phyloP scores from a whole-genome alignment of 1,140 invertebrate genomes.

The Ruditapes philippinarum region DNA sequence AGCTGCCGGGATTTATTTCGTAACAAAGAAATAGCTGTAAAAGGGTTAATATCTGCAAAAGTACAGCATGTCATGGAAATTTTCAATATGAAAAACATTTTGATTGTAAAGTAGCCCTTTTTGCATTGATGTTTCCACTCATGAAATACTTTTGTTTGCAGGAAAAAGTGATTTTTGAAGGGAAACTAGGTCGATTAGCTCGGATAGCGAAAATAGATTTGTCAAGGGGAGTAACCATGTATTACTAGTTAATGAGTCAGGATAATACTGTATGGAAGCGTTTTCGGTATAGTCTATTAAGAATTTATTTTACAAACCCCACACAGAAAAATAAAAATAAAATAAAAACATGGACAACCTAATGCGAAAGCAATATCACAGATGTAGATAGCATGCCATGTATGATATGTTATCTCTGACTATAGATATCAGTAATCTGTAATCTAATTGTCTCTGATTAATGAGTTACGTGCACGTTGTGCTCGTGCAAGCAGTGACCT shows the following conservation, averaged over 20 bases:
- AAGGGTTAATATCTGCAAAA: slow-evolving; percentile 52
- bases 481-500: too few relatives aligned
- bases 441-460: too few relatives aligned
- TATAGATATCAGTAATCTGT: too few relatives aligned
- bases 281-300: too few relatives aligned
- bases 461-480: too few relatives aligned
- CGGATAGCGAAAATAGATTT: slow-evolving; percentile 37
- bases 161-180: background rate
- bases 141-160: slow-evolving; percentile 26
- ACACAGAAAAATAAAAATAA: too few relatives aligned
- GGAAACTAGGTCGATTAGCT: slow-evolving; percentile 54
- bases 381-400: too few relatives aligned
- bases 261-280: slow-evolving; percentile 8
- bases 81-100: background rate
- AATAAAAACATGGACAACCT: too few relatives aligned
- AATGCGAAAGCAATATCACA: too few relatives aligned
- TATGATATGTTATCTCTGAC: too few relatives aligned
- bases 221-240: slow-evolving; percentile 28
- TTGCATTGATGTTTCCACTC: slow-evolving; percentile 38
- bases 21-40: slow-evolving; percentile 45
- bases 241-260: slow-evolving; percentile 35
- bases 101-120: background rate
- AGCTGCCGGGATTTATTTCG: slow-evolving; percentile 2
- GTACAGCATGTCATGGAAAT: background rate
- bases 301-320: too few relatives aligned